Base-by-base conservation (phyloP, 1,140 invertebrate species). In the Latrodectus geometricus region DNA sequence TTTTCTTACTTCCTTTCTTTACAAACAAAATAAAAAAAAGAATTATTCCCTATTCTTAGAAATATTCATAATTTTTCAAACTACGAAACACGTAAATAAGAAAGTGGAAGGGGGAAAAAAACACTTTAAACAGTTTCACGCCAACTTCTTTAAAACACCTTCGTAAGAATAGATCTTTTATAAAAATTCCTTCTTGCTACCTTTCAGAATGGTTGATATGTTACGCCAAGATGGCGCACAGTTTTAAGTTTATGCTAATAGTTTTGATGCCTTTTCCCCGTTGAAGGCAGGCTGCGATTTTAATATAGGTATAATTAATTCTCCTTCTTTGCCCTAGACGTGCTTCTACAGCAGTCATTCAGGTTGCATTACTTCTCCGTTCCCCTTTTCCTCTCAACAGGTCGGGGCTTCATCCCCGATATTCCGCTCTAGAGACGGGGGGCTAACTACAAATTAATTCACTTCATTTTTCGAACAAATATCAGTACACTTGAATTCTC, bases 171-270 rank as follows among this genome's bases (percentile, higher is more conserved):
- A 21, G 80, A 21, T 74, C 69, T 61, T 82, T 82, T 48, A 35
- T 65, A 82, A 82, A 82, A 20, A 80, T 73, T n/a, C n/a, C 73
- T 61, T 73, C 49, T 49, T 20, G 11, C 66, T 48, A 35, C 5
- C 56, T 52, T 76, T 56, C 50, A 54, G 20, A 74, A 52, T 48
- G 15, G 69, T 82, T 82, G 80, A 82, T 82, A 82, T 70, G 80
- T 82, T 82, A 50, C 69, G 50, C 52, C 70, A 50, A 81, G 68
- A 81, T 81, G 80, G 80, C 70, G 80, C 70, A 35, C 35, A 82
- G 80, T 74, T 82, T 82, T 82, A 82, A 82, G 80, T 82, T 82
- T 82, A 82, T 82, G 80, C 80, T 82, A 82, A 82, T 82, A 82
- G 80, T 82, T 82, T 82, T 82, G 70, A 82, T 82, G 80, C 80